These are phyloP conservation scores for Kryphioiulus occultus DNA, from an alignment of 2,888 invertebrate species.

Conservation along the genomic window DNA sequence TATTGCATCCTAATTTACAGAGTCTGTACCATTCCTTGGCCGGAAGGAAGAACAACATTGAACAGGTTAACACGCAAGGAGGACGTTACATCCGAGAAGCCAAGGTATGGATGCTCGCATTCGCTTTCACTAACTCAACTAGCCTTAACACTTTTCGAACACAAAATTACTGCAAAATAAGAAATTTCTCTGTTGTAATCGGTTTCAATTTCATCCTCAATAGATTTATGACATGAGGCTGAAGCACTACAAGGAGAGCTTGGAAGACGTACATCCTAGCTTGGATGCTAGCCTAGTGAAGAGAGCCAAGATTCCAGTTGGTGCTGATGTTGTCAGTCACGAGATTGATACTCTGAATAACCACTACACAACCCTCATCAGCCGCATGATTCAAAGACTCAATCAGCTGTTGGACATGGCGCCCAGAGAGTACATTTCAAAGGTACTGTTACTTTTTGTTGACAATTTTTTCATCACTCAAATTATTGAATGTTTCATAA, in stretches of 20 bases:
- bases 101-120: slow-evolving; percentile 82
- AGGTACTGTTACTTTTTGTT: slow-evolving; percentile 44
- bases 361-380: slow-evolving; percentile 71
- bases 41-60: slow-evolving; percentile 92
- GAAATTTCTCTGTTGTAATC: neutral
- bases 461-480: neutral
- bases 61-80: slow-evolving; percentile 93
- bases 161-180: too few relatives aligned
- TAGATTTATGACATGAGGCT: slow-evolving; percentile 88
- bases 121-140: neutral
- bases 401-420: slow-evolving; percentile 66
- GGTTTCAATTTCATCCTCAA: slow-evolving; percentile 44
- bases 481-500: neutral
- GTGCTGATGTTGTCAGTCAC: slow-evolving; percentile 78
- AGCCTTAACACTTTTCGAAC: too few relatives aligned
- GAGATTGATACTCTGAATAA: slow-evolving; percentile 84
- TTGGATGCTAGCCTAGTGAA: slow-evolving; percentile 69
- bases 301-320: slow-evolving; percentile 61
- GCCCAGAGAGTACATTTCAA: slow-evolving; percentile 66
- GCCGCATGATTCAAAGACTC: slow-evolving; percentile 67
- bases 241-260: slow-evolving; percentile 81
- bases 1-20: slow-evolving; percentile 66
- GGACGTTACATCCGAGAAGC: slow-evolving; percentile 96
- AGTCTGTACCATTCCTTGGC: slow-evolving; percentile 90
- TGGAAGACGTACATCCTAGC: slow-evolving; percentile 82